Evolutionary conservation across 2,113 vertebrate genomes (phyloP).

Genomic region (Terrapene triunguis): DNA sequence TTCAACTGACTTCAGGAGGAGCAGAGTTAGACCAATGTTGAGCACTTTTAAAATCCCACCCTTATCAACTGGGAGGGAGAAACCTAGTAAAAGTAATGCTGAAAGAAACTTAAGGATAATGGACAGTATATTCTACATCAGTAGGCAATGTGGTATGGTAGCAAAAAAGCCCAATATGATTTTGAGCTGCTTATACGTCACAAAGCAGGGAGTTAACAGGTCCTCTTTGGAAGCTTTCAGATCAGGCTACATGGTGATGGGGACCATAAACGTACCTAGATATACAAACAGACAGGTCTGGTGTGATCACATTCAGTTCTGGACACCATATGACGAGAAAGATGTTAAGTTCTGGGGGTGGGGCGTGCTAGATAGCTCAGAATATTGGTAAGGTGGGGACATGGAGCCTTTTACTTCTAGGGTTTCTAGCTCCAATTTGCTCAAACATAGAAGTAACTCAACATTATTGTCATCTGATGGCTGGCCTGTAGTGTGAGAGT

Average conservation of each 20-base stretch:
- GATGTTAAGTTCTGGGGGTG: neutral
- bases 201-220: neutral
- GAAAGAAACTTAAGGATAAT: neutral
- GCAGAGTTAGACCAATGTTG: neutral
- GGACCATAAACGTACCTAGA: neutral
- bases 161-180: neutral
- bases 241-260: neutral
- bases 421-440: neutral
- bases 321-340: neutral
- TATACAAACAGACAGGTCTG: neutral
- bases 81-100: neutral
- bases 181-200: neutral
- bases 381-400: neutral
- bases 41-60: neutral
- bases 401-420: neutral
- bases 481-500: neutral
- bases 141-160: neutral
- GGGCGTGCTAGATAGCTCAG: neutral
- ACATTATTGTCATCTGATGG: neutral
- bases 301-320: neutral
- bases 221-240: neutral
- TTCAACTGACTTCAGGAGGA: neutral
- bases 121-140: neutral
- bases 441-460: neutral
- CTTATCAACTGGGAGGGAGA: neutral